A percentile compares a stretch with the other conserved stretches of the same genome.
Conservation (phyloP, 2,888 invertebrate species). For the Drosophila pegasa region DNA sequence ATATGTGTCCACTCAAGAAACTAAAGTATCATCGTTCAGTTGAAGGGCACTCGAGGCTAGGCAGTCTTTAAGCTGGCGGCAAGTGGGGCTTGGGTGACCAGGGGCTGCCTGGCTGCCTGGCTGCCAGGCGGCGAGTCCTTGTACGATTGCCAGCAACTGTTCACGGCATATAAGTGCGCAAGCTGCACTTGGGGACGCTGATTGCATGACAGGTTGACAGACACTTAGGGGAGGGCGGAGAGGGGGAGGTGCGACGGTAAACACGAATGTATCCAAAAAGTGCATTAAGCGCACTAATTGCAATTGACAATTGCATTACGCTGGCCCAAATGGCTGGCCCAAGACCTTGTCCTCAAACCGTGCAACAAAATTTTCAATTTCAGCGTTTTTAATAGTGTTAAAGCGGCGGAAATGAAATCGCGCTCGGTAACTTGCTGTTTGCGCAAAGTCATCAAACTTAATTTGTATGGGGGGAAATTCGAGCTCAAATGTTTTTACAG, state of each 20-base stretch:
- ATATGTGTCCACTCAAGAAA: constrained; percentile 41
- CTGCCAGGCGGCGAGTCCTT: constrained; percentile 36
- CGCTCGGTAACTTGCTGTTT: constrained; percentile 59
- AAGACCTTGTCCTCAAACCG: constrained; percentile 18
- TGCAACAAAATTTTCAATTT: constrained; percentile 66
- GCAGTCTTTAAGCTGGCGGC: constrained; percentile 58
- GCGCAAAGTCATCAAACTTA: constrained; percentile 72
- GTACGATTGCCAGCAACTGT: constrained; percentile 8
- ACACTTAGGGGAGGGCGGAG: constrained; percentile 18
- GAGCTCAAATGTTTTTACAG: constrained; percentile 72
- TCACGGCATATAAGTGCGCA: constrained; percentile 5
- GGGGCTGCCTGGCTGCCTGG: constrained; percentile 14
- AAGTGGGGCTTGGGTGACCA: constrained; percentile 55
- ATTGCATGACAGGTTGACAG: constrained; percentile 39
- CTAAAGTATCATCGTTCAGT: constrained; percentile 57
- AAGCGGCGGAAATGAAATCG: constrained; percentile 74
- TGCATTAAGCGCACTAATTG: constrained; percentile 70
- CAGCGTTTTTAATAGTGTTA: constrained; percentile 68
- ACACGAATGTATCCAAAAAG: constrained; percentile 44
- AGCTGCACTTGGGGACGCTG: constrained; percentile 9
- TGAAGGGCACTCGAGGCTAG: constrained; percentile 53
- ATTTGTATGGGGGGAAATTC: constrained; percentile 60
- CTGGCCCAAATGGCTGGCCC: constrained; percentile 18
- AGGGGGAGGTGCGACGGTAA: neutral
- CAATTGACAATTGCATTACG: constrained; percentile 67